Base-by-base conservation (phyloP, 2,113 vertebrate genomes). In the Cairina moschata region DNA sequence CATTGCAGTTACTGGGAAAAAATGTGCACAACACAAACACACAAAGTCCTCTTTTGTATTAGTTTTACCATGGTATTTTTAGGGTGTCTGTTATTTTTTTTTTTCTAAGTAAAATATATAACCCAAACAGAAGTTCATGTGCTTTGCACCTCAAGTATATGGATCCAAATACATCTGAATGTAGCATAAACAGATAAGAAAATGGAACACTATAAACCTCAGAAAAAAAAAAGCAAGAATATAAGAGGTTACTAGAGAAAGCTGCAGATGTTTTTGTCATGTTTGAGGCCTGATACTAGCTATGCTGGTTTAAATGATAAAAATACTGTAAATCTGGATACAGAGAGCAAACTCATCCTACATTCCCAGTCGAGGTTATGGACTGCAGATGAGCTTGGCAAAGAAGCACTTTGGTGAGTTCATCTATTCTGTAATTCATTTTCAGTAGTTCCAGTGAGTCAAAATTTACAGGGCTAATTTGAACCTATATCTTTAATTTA, bases 161-260 rank as follows among this genome's bases (percentile, higher is more conserved):
- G 42, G 18, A 42, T 46, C 14, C 3, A 9, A 68, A 60, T 48
- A 18, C 15, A 42, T 40, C 10, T 0, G 0, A 72, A 60, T 9
- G 22, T 36, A 26, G 4, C 21, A 66, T 48, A 17, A 65, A 71
- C 11, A 72, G 7, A 63, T n/a, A 66, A 78, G 76, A 48, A 81
- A 71, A 71, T 0, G 0, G 29, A 68, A 68, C 48, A 13, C 17
- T 68, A 38, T 52, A 65, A 79, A 72, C 13, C 34, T 38, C 12
- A 46, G 29, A 48, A 54, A 83, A 40, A 38, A 40, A 40, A 71
- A 83, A 72, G 5, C 2, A 54, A 52, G 28, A 20, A 15, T 28
- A 1, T 28, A 50, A 67, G 55, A 81, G 16, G 29, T 44, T 84
- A 65, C 25, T 14, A n/a, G 55, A 71, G 36, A 66, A 21, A 84